phyloP scores from a whole-genome alignment of 2,888 invertebrate species.

The Globia sparganii region DNA sequence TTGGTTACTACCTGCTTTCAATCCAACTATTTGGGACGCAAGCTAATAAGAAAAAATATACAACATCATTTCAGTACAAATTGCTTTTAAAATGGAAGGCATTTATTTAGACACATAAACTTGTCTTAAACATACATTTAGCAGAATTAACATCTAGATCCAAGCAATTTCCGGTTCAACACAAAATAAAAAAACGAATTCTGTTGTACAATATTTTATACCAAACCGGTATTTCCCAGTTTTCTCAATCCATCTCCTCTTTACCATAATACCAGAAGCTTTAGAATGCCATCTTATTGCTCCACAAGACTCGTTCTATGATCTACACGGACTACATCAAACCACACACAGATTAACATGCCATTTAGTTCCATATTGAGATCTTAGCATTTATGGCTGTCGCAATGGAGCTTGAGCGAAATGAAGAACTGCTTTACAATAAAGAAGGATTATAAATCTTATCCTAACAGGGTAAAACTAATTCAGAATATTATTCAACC shows the following conservation, averaged over 20 bases:
- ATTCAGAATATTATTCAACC: constrained; percentile 13
- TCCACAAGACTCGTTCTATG: constrained; percentile 30
- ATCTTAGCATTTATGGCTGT: neutral
- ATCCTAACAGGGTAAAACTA: constrained; percentile 18
- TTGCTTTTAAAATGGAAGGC: constrained; percentile 25
- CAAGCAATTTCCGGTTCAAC: constrained; percentile 10
- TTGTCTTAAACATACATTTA: constrained; percentile 18
- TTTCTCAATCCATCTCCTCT: constrained; percentile 21
- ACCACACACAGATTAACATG: constrained; percentile 8
- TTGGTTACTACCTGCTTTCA: constrained; percentile 53
- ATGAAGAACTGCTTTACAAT: neutral
- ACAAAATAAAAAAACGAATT: constrained; percentile 14
- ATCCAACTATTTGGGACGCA: constrained; percentile 36
- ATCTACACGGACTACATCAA: constrained; percentile 19
- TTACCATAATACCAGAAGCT: constrained; percentile 18
- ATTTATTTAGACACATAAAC: constrained; percentile 20
- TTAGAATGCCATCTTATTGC: constrained; percentile 26
- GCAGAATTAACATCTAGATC: constrained; percentile 18
- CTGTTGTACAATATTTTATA: constrained; percentile 41
- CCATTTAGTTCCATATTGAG: neutral
- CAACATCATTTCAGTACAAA: constrained; percentile 43
- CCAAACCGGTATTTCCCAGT: constrained; percentile 33
- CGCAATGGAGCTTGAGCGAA: constrained; percentile 15
- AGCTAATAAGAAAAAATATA: constrained; percentile 45
- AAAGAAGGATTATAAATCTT: neutral